These are phyloP conservation scores for Mus spicilegus DNA, from an alignment of 2,113 vertebrate species.

Conservation along the genomic window DNA sequence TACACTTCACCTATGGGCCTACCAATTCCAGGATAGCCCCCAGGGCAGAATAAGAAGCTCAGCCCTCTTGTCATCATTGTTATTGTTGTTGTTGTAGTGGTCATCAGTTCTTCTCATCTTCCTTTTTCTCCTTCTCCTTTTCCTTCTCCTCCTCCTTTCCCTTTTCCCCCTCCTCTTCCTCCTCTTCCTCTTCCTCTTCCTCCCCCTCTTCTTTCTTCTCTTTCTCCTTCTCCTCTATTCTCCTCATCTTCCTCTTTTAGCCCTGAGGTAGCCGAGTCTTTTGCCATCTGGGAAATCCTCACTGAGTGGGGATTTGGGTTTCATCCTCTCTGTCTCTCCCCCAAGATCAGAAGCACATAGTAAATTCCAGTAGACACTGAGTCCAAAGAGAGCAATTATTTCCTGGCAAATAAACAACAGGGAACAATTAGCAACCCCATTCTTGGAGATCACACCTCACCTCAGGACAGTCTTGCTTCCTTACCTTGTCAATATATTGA, in stretches of 20 bases:
- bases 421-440: constrained; percentile 48
- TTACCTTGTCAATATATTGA: constrained; percentile 61
- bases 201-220: background rate
- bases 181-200: background rate
- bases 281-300: background rate
- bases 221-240: background rate
- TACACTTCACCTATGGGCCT: background rate
- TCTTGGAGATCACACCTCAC: constrained; percentile 41
- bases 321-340: background rate
- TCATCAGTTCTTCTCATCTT: no score
- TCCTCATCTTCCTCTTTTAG: background rate
- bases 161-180: no score
- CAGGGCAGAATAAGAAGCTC: background rate
- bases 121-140: background rate
- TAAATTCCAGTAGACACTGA: background rate
- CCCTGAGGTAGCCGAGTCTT: background rate
- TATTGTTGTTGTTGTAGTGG: no score
- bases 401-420: constrained; percentile 26
- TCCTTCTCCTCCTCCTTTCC: background rate
- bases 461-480: constrained; percentile 33
- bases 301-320: background rate
- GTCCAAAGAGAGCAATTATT: constrained; percentile 47
- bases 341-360: background rate
- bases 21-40: background rate
- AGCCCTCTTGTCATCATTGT: no score